Conservation (phyloP, 2,888 invertebrate species). For the Cheilosia vulpina region DNA sequence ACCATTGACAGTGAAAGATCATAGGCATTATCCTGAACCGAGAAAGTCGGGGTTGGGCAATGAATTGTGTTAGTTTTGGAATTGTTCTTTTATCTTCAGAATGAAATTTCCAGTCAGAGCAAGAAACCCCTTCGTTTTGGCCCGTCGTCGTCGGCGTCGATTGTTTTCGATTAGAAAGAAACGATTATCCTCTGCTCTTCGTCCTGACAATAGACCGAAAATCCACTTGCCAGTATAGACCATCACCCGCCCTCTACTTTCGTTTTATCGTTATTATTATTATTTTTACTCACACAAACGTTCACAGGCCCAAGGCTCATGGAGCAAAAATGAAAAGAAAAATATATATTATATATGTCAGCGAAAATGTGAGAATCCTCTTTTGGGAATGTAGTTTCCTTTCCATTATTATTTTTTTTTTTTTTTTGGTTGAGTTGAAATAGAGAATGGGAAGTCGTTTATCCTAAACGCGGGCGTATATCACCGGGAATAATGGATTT, state of each 20-base stretch:
- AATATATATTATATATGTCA: conserved; percentile 11
- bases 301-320: not conserved
- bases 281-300: conserved; percentile 38
- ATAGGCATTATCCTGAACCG: conserved; percentile 16
- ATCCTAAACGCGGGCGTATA: conserved; percentile 71
- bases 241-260: conserved; percentile 23
- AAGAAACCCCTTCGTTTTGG: not conserved
- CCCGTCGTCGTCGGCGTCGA: not conserved
- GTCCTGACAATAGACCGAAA: conserved; percentile 51
- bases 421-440: conserved; percentile 37
- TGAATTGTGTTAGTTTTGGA: conserved; percentile 35
- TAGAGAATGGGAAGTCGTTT: conserved; percentile 68
- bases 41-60: not conserved
- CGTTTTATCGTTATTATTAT: conserved; percentile 73
- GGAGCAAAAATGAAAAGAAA: conserved; percentile 10
- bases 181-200: conserved; percentile 48
- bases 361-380: conserved; percentile 60
- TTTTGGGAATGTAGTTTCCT: conserved; percentile 35
- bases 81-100: not conserved
- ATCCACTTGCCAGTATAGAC: conserved; percentile 40
- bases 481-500: conserved; percentile 70
- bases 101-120: not conserved
- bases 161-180: conserved; percentile 55
- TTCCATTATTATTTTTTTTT: conserved; percentile 23
- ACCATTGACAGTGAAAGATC: conserved; percentile 39